Base-by-base conservation (phyloP, 1,140 invertebrate species). In the Zaprionus gabonicus region DNA sequence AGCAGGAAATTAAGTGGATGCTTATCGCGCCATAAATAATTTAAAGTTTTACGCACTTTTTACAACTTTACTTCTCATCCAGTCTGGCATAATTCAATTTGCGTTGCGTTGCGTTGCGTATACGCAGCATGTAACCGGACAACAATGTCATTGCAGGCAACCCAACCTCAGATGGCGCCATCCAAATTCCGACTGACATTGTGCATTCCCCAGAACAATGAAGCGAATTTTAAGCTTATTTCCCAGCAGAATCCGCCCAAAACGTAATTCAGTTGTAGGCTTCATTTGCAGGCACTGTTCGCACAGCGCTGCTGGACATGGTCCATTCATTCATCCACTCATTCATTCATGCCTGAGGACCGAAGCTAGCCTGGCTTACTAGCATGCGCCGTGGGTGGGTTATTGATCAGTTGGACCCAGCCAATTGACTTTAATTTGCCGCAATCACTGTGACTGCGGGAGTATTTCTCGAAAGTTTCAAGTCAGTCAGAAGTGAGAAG, bases 201-300 rank as follows among this genome's bases (percentile, higher is more conserved):
- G 41, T 46, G 41, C 41, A 46, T 46, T 46, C n/a, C n/a, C n/a
- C 41, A 46, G 41, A 44, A 46, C 41, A 46, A 46, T 46, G n/a
- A 46, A 17, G 6, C 2, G 7, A 63, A 49, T 49, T 49, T 49
- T 3, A 27, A 49, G 17, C 27, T 34, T 3, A 49, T 63, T 23
- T 53, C 38, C 13, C 17, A 20, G 27, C 46, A 15, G 13, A 38
- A 13, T 7, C 36, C n/a, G 15, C 31, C 20, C 41, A 36, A 71
- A 51, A 38, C 25, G 60, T 81, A 64, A 81, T 81, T 81, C 79
- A 81, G 71, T 78, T 66, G 58, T 46, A 51, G 60, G 74, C 68
- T 81, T 78, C 46, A 78, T 78, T 81, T 76, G 69, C 36, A 41
- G 46, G 20, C 46, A 51, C 46, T 49, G 46, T 51, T 7, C 9